Evolutionary conservation across 2,888 invertebrate genomes (phyloP), one percentile per base, ranked within the genome.

Genomic region (Diarsia dahlii): DNA sequence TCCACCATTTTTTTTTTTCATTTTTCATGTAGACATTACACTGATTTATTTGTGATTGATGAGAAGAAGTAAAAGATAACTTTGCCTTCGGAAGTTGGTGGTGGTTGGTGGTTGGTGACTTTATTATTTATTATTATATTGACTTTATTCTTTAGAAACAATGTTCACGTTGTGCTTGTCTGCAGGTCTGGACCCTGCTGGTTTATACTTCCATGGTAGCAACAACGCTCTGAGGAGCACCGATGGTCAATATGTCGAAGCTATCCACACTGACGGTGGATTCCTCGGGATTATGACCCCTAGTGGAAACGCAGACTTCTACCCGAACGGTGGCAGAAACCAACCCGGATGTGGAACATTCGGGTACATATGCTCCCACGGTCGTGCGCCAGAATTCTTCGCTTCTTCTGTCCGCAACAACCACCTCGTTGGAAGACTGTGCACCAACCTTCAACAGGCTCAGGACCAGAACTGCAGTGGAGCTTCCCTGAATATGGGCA

Each of bases 241-340:
- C 58, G 85, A 89, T 70, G 94, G 89, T 15, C 87, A 87, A 13
- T 93, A 94, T 69, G 94, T 94, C 0, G 95, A 95, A 86, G 86
- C 89, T n/a, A 94, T 95, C 70, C 94, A 95, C 80, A 94, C 94
- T 0, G 93, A 94, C 56, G 92, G 92, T 34, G 84, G 20, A 89
- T 5, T 10, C 87, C 4, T 93, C 5, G 95, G 94, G 18, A 93
- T 93, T 65, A 86, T 91, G 71, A 86, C 90, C 64, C 73, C 88
- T 3, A 80, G 91, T 34, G 92, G 80, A 10, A 72, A 93, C 71
- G 89, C 89, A 23, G 92, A 95, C 82, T 94, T 95, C 87, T 95
- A 93, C 79, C 93, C 93, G 12, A 95, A 95, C 70, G 93, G 94
- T 23, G 94, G 94, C 45, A 90, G 80, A 67, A 90, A 91, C 79